phyloP scores from a whole-genome alignment of 2,113 vertebrate genomes.

The Elephantulus edwardii region DNA sequence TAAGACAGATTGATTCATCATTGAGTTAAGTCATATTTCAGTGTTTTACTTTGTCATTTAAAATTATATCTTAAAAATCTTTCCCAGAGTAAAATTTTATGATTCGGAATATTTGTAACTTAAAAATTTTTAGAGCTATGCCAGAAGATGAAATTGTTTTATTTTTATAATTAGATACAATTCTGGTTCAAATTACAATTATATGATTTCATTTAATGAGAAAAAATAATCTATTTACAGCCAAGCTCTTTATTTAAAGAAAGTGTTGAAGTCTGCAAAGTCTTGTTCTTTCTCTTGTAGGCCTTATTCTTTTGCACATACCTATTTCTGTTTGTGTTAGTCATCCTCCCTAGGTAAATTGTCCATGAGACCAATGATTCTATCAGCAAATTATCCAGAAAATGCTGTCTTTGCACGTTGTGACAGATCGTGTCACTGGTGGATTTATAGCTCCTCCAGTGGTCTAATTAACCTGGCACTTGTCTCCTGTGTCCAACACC shows the following conservation, averaged over 20 bases:
- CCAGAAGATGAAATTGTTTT: conserved; percentile 65
- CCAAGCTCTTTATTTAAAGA: background rate
- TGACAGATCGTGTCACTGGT: conserved; percentile 82
- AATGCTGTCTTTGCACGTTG: conserved; percentile 83
- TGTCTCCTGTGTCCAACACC: conserved; percentile 75
- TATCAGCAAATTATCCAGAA: conserved; percentile 94
- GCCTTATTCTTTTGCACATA: conserved; percentile 45
- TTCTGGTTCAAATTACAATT: background rate
- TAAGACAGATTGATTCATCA: background rate
- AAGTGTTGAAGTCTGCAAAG: background rate
- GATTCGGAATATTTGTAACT: conserved; percentile 74
- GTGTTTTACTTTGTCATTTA: conserved; percentile 56
- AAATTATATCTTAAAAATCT: conserved; percentile 45
- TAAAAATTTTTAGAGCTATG: conserved; percentile 71
- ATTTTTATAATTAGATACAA: background rate
- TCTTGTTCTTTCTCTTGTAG: conserved; percentile 14
- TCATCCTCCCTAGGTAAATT: conserved; percentile 90
- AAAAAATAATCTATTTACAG: background rate
- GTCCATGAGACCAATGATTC: conserved; percentile 89
- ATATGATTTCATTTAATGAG: background rate
- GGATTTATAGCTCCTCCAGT: conserved; percentile 79
- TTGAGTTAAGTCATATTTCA: background rate
- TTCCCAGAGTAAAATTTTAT: conserved; percentile 70
- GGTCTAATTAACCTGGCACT: conserved; percentile 86
- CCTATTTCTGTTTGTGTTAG: conserved; percentile 87